phyloP scores from a whole-genome alignment of 2,888 invertebrate species.

The Agrilus cyanescens region DNA sequence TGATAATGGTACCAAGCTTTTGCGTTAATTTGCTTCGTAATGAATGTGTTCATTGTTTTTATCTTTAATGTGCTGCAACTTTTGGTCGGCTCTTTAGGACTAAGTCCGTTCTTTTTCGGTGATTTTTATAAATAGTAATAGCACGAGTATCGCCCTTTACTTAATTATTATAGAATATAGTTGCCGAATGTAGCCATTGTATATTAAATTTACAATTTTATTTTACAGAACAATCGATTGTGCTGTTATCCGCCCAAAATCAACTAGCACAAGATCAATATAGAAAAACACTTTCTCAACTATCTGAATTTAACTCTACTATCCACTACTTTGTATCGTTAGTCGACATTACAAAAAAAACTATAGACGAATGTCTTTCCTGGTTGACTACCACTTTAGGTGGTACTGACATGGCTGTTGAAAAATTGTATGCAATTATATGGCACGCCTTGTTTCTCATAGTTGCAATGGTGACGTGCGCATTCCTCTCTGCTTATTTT shows the following conservation, averaged over 20 bases:
- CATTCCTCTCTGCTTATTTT: conserved; percentile 27
- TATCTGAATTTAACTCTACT: conserved; percentile 41
- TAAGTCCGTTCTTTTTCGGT: no score
- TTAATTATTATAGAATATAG: no score
- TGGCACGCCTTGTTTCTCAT: conserved; percentile 30
- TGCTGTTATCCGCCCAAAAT: conserved; percentile 37
- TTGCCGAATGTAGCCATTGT: neutral
- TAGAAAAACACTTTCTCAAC: conserved; percentile 37
- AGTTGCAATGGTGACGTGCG: conserved; percentile 30
- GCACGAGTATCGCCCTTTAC: no score
- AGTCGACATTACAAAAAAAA: conserved; percentile 27
- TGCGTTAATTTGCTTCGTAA: no score
- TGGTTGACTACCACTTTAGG: conserved; percentile 32
- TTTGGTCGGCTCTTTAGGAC: no score
- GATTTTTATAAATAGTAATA: no score
- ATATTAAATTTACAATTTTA: neutral
- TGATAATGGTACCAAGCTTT: no score
- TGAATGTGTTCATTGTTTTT: no score
- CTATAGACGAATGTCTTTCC: conserved; percentile 28
- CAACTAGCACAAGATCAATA: conserved; percentile 38
- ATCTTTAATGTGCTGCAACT: no score
- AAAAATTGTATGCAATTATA: conserved; percentile 27
- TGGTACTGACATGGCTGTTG: conserved; percentile 32
- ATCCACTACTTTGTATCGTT: conserved; percentile 32
- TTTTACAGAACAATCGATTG: conserved; percentile 32